Conservation (phyloP, 1,140 invertebrate species). For the Ostrea denselamellosa region DNA sequence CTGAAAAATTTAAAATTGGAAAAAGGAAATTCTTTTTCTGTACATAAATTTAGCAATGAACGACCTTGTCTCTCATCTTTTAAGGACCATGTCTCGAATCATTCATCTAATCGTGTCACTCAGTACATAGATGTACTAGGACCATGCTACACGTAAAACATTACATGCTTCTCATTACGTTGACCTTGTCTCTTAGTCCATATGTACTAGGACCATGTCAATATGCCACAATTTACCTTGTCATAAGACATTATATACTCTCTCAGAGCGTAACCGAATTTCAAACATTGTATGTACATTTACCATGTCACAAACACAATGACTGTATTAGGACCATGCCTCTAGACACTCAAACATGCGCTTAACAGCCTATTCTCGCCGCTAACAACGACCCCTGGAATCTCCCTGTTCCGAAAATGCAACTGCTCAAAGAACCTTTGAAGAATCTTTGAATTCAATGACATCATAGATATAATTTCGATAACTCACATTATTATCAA, state of each 20-base stretch:
- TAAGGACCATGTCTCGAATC: too few species aligned
- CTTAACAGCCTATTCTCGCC: background rate
- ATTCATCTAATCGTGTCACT: too few species aligned
- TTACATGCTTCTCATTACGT: background rate
- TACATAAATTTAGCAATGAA: too few species aligned
- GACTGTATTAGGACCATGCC: background rate
- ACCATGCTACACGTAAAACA: background rate
- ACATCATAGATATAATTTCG: background rate
- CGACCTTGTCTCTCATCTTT: too few species aligned
- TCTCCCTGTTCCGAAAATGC: too few species aligned
- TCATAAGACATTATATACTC: background rate
- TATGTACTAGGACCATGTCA: slow-evolving; percentile 36
- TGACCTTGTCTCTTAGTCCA: slow-evolving; percentile 21
- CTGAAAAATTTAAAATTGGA: too few species aligned
- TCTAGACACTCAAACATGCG: too few species aligned
- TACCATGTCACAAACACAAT: slow-evolving; percentile 18
- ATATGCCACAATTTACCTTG: background rate
- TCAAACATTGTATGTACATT: background rate
- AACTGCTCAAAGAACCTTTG: background rate
- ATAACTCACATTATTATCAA: background rate
- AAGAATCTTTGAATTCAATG: background rate
- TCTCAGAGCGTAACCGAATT: background rate
- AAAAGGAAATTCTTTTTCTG: too few species aligned
- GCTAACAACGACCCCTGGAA: slow-evolving; percentile 9
- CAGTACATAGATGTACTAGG: too few species aligned